These are phyloP conservation scores for Garra rufa DNA, from an alignment of 2,113 vertebrate genomes.

Conservation along the genomic window DNA sequence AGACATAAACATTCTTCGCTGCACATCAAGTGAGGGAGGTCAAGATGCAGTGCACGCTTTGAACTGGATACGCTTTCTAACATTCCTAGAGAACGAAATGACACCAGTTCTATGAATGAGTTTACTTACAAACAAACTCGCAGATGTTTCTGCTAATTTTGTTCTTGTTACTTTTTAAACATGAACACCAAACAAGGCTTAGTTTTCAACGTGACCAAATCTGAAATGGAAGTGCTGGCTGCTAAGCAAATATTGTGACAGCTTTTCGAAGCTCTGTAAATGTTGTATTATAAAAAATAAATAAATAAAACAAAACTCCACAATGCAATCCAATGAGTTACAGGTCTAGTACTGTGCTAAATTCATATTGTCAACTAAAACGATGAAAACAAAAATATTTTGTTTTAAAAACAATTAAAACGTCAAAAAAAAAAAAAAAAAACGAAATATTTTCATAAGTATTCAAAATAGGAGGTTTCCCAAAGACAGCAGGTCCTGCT, in stretches of 20 bases:
- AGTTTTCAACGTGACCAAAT: background rate
- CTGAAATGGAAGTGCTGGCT: background rate
- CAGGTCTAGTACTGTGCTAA: too few species aligned
- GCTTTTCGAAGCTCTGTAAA: background rate
- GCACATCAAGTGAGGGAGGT: background rate
- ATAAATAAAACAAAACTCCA: too few species aligned
- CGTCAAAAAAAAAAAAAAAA: too few species aligned
- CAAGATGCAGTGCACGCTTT: background rate
- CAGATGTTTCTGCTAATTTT: background rate
- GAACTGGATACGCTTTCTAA: background rate
- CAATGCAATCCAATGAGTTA: too few species aligned
- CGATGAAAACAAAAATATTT: too few species aligned
- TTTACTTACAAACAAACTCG: background rate
- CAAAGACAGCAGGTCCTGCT: too few species aligned
- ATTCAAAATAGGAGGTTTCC: too few species aligned
- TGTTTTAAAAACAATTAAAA: too few species aligned
- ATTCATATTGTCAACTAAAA: too few species aligned
- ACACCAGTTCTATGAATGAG: background rate
- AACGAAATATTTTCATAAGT: too few species aligned
- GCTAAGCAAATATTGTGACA: background rate
- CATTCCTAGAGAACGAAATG: background rate
- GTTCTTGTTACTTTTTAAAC: background rate
- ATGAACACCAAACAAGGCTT: background rate
- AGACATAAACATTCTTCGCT: background rate
- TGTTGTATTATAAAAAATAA: too few species aligned